Percentiles rank a stretch among this genome's conserved stretches.
Conservation (phyloP, 1,140 invertebrate genomes). For the Varroa destructor region DNA sequence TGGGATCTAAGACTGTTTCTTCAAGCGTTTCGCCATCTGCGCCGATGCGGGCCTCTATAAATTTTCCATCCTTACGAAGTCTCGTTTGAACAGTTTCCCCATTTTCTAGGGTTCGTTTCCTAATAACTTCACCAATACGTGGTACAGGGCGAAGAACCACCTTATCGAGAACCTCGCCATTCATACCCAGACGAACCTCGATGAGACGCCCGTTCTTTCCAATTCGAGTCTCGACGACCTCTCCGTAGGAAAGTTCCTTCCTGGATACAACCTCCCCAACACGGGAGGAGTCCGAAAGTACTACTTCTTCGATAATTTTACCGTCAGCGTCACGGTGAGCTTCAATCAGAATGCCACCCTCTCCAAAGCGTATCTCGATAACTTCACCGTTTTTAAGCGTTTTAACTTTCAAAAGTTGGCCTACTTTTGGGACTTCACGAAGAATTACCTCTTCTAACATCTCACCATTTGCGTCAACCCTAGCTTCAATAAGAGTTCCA, state of each 20-base stretch:
- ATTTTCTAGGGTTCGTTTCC: background rate
- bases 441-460: slow-evolving; percentile 6
- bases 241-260: slow-evolving; percentile 7
- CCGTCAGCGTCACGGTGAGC: background rate
- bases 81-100: slow-evolving; percentile 17
- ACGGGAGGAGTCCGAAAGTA: background rate
- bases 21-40: slow-evolving; percentile 3
- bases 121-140: slow-evolving; percentile 11
- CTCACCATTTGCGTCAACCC: slow-evolving; percentile 9
- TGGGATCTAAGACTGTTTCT: slow-evolving; percentile 1
- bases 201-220: slow-evolving; percentile 17
- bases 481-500: slow-evolving; percentile 12
- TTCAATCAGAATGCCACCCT: slow-evolving; percentile 18
- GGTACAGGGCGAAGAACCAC: slow-evolving; percentile 20
- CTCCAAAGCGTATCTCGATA: slow-evolving; percentile 1
- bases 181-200: background rate
- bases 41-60: background rate
- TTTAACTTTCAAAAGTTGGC: background rate
- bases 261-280: slow-evolving; percentile 13
- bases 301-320: slow-evolving; percentile 1
- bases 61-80: slow-evolving; percentile 7
- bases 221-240: slow-evolving; percentile 10
- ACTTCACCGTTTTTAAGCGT: slow-evolving; percentile 10
- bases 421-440: slow-evolving; percentile 15
- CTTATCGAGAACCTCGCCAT: slow-evolving; percentile 3